Conservation (phyloP, 2,797 vertebrate genomes). For the Ciconia nigra region DNA sequence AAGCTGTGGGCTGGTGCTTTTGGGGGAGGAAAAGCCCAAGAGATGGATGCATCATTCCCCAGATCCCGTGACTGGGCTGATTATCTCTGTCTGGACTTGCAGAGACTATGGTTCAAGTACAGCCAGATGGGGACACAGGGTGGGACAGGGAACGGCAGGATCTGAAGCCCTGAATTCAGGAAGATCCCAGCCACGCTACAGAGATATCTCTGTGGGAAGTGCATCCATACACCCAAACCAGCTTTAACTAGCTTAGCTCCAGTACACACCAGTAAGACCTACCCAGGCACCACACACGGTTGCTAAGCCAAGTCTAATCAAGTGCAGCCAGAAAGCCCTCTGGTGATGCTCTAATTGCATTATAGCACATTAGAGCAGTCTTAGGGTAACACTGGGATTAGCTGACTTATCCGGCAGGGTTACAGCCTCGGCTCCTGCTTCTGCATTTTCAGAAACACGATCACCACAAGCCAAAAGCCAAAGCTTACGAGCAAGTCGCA, state of each 20-base stretch:
- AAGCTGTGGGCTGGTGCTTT: neutral
- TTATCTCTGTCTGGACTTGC: neutral
- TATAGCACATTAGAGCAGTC: slow-evolving; percentile 16
- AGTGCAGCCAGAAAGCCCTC: neutral
- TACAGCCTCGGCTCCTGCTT: neutral
- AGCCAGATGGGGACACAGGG: neutral
- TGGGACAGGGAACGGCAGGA: neutral
- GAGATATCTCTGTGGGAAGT: neutral
- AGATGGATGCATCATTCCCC: neutral
- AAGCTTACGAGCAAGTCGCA: neutral
- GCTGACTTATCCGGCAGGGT: neutral
- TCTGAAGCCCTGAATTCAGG: neutral
- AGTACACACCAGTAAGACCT: neutral
- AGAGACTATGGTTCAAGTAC: neutral
- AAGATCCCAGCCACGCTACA: neutral
- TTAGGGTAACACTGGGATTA: slow-evolving; percentile 3
- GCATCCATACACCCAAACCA: neutral
- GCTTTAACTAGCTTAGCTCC: neutral
- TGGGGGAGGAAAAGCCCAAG: neutral
- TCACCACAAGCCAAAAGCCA: neutral
- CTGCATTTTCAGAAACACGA: neutral
- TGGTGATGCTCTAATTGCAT: slow-evolving; percentile 37
- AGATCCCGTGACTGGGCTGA: neutral
- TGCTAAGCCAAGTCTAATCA: neutral
- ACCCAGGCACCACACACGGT: accelerated